Conservation (phyloP, 2,888 invertebrate genomes). For the Steinernema scapterisci region DNA sequence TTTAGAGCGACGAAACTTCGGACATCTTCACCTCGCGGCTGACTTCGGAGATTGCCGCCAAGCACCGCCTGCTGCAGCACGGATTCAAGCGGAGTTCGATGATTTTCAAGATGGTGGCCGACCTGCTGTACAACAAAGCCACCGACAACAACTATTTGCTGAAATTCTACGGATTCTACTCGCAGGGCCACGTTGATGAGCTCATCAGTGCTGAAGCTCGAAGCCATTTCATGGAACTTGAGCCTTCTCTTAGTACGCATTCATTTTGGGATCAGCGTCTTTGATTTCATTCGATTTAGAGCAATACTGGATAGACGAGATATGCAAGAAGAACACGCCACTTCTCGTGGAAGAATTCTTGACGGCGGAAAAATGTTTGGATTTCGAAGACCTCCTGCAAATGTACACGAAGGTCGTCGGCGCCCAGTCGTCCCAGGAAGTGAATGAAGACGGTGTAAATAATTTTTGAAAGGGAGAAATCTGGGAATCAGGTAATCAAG, state of each 20-base stretch:
- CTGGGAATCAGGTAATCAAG: no score
- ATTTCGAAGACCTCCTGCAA: background rate
- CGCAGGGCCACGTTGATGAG: background rate
- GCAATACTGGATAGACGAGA: background rate
- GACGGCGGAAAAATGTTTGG: background rate
- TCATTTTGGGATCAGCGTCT: no score
- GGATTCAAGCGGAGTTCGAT: background rate
- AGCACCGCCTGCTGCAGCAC: conserved; percentile 9
- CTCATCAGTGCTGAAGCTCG: no score
- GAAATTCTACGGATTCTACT: background rate
- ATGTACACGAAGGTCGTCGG: background rate
- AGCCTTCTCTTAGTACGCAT: no score
- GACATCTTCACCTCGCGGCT: background rate
- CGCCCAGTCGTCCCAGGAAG: no score
- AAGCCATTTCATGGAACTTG: no score
- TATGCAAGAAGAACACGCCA: conserved; percentile 7
- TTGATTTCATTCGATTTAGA: background rate
- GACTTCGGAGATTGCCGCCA: background rate
- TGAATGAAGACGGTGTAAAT: no score
- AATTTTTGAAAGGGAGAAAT: no score
- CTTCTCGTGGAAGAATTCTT: background rate
- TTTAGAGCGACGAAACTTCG: background rate
- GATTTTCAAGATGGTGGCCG: background rate
- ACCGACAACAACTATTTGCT: background rate
- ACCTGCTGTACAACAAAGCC: background rate